These are phyloP conservation scores for Apodemia duryi DNA, from an alignment of 2,888 invertebrate species.

Conservation along the genomic window DNA sequence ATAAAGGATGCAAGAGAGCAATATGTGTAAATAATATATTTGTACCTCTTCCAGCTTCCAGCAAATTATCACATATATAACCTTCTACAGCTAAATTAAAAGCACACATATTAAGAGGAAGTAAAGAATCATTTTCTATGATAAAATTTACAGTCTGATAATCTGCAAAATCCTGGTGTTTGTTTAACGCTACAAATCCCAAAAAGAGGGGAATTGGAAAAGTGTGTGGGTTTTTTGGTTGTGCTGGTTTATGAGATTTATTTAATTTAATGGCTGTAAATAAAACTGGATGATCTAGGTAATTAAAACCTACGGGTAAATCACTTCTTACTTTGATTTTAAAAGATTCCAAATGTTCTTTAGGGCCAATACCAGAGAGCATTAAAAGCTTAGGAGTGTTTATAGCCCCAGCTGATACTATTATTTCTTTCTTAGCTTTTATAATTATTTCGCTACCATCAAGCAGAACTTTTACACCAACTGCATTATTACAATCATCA, in stretches of 20 bases:
- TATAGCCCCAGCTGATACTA: constrained; percentile 45
- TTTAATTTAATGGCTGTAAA: constrained; percentile 31
- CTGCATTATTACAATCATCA: constrained; percentile 40
- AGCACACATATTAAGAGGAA: constrained; percentile 31
- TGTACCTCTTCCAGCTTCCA: constrained; percentile 33
- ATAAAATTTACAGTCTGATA: constrained; percentile 36
- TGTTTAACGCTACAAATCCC: constrained; percentile 37
- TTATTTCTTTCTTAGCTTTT: constrained; percentile 41
- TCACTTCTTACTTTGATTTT: constrained; percentile 39
- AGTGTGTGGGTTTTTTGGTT: constrained; percentile 33
- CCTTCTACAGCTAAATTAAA: constrained; percentile 70
- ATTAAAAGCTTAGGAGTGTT: constrained; percentile 45
- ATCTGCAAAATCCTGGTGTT: constrained; percentile 35
- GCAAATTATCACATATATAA: constrained; percentile 36
- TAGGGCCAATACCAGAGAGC: constrained; percentile 47
- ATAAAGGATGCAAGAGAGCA: constrained; percentile 45
- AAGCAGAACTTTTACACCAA: constrained; percentile 36
- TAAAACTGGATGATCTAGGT: constrained; percentile 38
- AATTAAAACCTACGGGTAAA: constrained; percentile 45
- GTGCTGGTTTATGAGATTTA: constrained; percentile 52
- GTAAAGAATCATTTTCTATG: constrained; percentile 22
- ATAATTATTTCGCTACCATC: constrained; percentile 31
- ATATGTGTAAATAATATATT: constrained; percentile 33
- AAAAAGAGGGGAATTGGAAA: constrained; percentile 32
- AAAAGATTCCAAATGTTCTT: constrained; percentile 36